Conservation (phyloP, 2,113 vertebrate genomes). For the Sclerurus mexicanus region DNA sequence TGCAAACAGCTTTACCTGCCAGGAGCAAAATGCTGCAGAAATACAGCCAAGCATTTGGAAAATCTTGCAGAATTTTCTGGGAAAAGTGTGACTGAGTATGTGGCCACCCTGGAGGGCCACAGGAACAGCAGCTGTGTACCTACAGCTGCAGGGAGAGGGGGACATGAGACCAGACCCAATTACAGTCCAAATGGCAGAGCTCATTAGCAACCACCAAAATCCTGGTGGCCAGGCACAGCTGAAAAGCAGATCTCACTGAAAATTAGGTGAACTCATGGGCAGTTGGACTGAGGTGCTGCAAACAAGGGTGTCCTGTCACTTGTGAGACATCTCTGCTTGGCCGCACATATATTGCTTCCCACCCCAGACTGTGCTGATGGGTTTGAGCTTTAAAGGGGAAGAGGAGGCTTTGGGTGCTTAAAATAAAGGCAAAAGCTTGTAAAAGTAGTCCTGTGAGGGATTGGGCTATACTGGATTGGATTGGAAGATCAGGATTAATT, state of each 20-base stretch:
- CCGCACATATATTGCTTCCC: background rate
- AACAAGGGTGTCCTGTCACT: background rate
- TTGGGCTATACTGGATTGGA: background rate
- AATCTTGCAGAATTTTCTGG: background rate
- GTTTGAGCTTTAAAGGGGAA: background rate
- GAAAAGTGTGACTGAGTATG: background rate
- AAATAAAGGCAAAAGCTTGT: background rate
- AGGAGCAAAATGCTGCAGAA: background rate
- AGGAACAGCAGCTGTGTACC: background rate
- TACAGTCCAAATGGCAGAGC: background rate
- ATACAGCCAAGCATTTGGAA: background rate
- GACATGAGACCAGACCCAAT: accelerated
- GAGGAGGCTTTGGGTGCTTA: background rate
- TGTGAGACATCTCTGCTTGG: background rate
- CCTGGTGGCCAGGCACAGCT: background rate
- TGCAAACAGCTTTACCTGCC: background rate
- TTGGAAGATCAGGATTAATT: background rate
- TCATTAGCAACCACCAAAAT: background rate
- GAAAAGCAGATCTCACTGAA: background rate
- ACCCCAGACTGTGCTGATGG: background rate
- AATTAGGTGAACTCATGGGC: background rate
- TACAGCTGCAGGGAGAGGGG: background rate
- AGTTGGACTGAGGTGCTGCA: background rate
- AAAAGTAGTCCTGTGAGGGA: background rate
- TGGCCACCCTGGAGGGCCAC: background rate